phyloP scores from a whole-genome alignment of 1,140 invertebrate species.

The Procambarus clarkii region DNA sequence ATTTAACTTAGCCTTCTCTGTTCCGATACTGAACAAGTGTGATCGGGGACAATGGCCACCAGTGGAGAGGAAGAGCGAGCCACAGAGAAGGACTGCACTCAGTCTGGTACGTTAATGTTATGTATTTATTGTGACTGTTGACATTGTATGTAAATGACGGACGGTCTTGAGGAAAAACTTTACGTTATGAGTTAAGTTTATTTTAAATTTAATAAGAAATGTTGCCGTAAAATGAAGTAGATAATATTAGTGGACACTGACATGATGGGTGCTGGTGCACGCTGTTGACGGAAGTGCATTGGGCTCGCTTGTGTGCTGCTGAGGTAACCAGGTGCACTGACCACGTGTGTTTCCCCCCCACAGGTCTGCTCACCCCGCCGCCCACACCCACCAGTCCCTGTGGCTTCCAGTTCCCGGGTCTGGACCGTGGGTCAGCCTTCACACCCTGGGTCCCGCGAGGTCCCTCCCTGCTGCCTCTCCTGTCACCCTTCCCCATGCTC shows the following conservation, averaged over 20 bases:
- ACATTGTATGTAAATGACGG: too few species aligned
- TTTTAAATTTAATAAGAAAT: too few species aligned
- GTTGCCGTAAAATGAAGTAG: too few species aligned
- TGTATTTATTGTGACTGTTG: too few species aligned
- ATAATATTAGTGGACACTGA: too few species aligned
- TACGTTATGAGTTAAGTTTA: too few species aligned
- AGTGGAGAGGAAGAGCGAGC: constrained; percentile 46
- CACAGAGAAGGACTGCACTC: constrained; percentile 51
- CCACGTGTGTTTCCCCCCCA: constrained; percentile 29
- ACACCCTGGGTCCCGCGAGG: constrained; percentile 59
- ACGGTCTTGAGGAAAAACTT: too few species aligned
- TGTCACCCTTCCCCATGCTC: constrained; percentile 54
- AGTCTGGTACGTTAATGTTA: constrained; percentile 27
- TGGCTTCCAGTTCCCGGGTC: constrained; percentile 60
- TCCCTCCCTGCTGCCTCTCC: constrained; percentile 51
- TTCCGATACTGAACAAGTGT: background rate
- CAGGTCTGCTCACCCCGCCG: constrained; percentile 63
- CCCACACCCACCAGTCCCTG: constrained; percentile 61
- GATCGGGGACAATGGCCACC: constrained; percentile 42
- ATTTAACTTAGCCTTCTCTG: background rate
- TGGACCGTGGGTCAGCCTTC: constrained; percentile 54
- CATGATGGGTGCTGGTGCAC: too few species aligned
- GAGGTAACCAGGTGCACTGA: constrained; percentile 38
- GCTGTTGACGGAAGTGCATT: too few species aligned
- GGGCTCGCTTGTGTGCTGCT: too few species aligned